Percentiles rank a stretch among this genome's conserved stretches.
Conservation (phyloP, 2,113 vertebrate genomes). For the Cervus canadensis region DNA sequence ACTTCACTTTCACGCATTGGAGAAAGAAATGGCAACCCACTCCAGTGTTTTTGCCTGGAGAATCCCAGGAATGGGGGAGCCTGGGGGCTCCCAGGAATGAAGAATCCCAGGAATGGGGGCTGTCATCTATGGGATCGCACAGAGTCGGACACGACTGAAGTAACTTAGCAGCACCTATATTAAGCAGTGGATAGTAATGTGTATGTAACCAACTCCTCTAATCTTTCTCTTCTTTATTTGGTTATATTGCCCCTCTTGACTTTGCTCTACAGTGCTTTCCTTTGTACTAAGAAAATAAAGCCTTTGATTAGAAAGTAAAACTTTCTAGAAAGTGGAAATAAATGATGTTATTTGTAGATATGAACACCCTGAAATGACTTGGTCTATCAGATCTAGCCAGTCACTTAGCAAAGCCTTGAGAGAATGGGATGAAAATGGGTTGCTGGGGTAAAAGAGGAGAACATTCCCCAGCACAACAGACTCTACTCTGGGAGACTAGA, state of each 20-base stretch:
- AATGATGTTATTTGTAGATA: neutral
- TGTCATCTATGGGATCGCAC: no score
- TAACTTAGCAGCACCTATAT: neutral
- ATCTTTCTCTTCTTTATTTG: neutral
- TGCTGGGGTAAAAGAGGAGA: neutral
- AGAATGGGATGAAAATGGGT: neutral
- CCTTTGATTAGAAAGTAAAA: conserved; percentile 24
- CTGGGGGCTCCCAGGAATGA: no score
- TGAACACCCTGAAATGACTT: neutral
- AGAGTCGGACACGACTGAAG: no score
- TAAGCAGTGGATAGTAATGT: neutral
- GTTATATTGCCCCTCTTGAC: neutral
- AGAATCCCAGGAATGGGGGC: no score
- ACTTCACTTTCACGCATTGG: no score
- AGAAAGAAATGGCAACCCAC: no score
- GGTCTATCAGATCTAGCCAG: neutral
- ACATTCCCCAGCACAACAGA: neutral
- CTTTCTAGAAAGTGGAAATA: neutral
- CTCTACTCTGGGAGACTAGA: neutral
- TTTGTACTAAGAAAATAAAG: neutral
- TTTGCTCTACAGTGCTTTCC: neutral
- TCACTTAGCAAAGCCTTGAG: neutral
- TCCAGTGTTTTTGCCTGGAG: no score
- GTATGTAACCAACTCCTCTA: neutral
- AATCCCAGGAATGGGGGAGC: no score